Percentiles rank a stretch among this genome's conserved stretches.
Evolutionary conservation across 2,797 vertebrate genomes (phyloP).

Genomic region (Girardinus metallicus): DNA sequence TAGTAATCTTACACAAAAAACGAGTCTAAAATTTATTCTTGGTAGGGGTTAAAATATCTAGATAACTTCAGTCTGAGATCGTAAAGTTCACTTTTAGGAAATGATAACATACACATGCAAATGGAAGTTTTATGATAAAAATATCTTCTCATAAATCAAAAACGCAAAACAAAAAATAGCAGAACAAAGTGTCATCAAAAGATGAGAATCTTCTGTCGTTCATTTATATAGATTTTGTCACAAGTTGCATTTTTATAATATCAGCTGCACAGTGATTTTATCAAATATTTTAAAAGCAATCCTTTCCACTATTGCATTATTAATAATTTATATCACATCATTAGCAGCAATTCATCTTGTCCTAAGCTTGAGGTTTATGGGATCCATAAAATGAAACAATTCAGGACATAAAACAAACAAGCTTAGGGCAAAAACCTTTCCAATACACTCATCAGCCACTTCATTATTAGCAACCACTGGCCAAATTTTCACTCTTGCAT

Average conservation of each 20-base stretch:
- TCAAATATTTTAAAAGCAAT: background rate
- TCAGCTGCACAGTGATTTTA: background rate
- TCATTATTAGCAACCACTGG: background rate
- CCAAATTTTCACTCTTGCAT: background rate
- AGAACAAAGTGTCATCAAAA: background rate
- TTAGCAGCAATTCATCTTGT: background rate
- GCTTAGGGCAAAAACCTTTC: background rate
- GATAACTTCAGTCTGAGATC: background rate
- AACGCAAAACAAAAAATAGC: background rate
- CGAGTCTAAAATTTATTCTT: background rate
- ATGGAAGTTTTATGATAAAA: slow-evolving; percentile 13
- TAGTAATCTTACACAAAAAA: background rate
- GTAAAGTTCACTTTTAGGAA: slow-evolving; percentile 6
- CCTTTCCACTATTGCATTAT: background rate
- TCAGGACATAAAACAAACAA: background rate
- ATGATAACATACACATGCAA: slow-evolving; percentile 6
- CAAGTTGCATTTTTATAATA: background rate
- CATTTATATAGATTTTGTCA: background rate
- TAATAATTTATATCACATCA: background rate
- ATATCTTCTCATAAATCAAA: background rate
- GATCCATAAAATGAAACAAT: background rate
- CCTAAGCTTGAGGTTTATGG: background rate
- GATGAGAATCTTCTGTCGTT: background rate
- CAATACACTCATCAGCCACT: background rate
- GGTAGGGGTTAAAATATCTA: background rate